Conservation (phyloP, 1,140 invertebrate genomes). For the Cyclina sinensis region DNA sequence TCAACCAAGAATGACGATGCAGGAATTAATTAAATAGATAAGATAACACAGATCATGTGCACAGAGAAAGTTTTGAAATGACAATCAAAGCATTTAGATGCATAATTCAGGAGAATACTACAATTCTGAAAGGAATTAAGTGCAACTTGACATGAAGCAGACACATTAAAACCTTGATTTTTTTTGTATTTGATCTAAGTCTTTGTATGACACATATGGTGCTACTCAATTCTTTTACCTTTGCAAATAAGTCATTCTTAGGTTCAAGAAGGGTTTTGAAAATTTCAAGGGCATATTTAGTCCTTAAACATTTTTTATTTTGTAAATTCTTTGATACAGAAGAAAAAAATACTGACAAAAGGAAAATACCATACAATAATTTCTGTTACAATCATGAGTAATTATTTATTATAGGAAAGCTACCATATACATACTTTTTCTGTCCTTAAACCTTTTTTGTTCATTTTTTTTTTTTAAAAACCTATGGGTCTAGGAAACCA, state of each 20-base stretch:
- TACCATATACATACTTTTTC: no score
- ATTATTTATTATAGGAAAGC: no score
- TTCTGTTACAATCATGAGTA: no score
- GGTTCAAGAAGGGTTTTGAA: no score
- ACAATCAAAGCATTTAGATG: background rate
- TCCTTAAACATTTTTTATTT: no score
- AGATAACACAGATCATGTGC: background rate
- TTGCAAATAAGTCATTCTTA: background rate
- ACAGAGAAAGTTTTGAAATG: background rate
- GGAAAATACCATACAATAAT: no score
- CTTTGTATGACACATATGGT: background rate
- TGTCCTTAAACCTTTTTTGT: no score
- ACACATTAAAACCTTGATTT: background rate
- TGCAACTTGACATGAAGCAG: background rate
- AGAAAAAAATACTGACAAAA: no score
- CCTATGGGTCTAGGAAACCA: no score
- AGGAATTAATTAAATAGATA: slow-evolving; percentile 28
- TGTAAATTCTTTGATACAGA: no score
- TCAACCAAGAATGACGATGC: slow-evolving; percentile 1
- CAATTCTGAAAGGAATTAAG: background rate
- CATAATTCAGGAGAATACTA: slow-evolving; percentile 25
- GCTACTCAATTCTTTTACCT: background rate
- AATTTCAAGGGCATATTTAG: no score
- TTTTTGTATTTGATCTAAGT: background rate
- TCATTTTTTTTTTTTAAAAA: no score